Base-by-base conservation (phyloP, 1,140 invertebrate genomes). In the Nephotettix cincticeps region DNA sequence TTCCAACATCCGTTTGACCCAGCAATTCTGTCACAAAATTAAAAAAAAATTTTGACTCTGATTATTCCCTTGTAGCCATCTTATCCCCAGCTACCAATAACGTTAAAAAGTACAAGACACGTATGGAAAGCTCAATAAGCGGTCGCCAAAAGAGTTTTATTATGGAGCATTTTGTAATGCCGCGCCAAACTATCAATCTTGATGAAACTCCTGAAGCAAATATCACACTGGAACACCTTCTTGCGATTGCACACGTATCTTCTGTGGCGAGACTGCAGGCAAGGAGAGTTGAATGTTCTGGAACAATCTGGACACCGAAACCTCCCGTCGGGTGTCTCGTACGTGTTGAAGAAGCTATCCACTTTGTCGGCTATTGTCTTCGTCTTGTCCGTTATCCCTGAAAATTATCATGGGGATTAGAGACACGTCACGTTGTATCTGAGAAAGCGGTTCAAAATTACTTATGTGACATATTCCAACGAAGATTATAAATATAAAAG, bases 241-340 rank as follows among this genome's bases (percentile, higher is more conserved):
- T 81, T 79, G 40, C 81, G 80, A 14, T 84, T 83, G 74, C 85
- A 86, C 61, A 86, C 84, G 0, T 72, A 54, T 27, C 72, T 69
- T 1, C 72, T 51, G 40, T 76, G 75, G 28, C 68, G 74, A 32
- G 72, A 74, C 13, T 75, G 29, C n/a, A 73, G 71, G 29, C 75
- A 68, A 32, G 70, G 68, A n/a, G 69, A 75, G 21, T 73, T 73
- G 63, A 77, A 78, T 17, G 66, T 70, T 23, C 81, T 77, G 14
- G 65, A 67, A 19, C 73, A 74, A 11, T 75, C 28, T 17, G 63
- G 54, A 67, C 71, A 72, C 14, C 51, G 28, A 43, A 32, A 71
- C 9, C 25, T 32, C 29, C 68, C 68, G 25, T 61, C 23, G 25
- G 56, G 23, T 2, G 56, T 61, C 25, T 61, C 56, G 56, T 61